Percentiles rank a stretch among this genome's conserved stretches.
Evolutionary conservation across 2,113 vertebrate species (phyloP).

Genomic region (Vulpes lagopus): DNA sequence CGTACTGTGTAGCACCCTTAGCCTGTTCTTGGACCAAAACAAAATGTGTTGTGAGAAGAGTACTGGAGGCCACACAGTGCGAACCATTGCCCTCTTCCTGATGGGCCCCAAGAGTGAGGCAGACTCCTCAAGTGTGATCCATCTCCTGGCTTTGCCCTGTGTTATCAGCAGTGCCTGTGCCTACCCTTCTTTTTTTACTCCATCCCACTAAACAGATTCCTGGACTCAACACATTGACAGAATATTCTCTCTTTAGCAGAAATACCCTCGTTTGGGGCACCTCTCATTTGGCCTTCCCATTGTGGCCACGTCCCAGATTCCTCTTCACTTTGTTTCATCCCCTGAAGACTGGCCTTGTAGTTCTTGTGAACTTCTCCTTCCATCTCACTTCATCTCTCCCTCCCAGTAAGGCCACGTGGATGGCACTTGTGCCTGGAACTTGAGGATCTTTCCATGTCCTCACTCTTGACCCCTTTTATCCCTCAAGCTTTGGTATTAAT

Average conservation of each 20-base stretch:
- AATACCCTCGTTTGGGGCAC: not conserved
- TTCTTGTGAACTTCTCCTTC: not conserved
- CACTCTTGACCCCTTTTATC: not conserved
- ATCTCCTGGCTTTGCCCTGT: not conserved
- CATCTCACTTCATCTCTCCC: not conserved
- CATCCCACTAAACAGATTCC: not conserved
- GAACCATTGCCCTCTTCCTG: not conserved
- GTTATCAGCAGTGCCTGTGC: not conserved
- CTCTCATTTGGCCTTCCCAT: not conserved
- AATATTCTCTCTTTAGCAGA: not conserved
- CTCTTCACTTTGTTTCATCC: not conserved
- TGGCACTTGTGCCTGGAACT: not conserved
- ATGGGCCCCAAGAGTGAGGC: not conserved
- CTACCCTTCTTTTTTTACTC: not conserved
- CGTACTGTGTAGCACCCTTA: not conserved
- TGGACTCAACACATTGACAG: not conserved
- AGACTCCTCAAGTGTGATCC: not conserved
- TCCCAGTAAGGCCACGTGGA: not conserved
- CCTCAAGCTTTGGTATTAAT: not conserved
- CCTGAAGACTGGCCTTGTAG: not conserved
- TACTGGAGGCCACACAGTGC: not conserved
- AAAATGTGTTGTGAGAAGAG: not conserved
- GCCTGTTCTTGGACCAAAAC: not conserved
- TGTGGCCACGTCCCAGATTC: not conserved
- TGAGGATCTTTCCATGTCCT: not conserved